Conservation (phyloP, 2,797 vertebrate genomes). For the Syndactyla subalaris region DNA sequence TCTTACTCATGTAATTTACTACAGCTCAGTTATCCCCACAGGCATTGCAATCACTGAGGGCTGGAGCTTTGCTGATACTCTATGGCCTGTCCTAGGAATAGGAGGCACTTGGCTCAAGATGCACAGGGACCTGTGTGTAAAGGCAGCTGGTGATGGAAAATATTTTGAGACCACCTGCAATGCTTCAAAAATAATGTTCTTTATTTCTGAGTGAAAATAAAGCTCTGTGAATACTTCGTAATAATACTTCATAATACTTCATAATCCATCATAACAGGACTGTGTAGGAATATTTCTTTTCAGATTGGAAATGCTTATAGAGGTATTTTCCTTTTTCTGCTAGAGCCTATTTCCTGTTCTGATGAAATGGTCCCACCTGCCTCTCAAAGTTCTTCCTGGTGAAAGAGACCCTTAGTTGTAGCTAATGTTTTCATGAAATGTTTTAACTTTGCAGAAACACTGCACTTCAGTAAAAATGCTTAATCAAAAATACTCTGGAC, state of each 20-base stretch:
- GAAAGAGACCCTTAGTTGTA: neutral
- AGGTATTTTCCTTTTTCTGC: neutral
- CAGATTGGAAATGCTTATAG: neutral
- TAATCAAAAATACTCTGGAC: neutral
- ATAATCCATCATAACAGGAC: neutral
- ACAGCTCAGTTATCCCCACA: neutral
- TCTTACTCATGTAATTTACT: neutral
- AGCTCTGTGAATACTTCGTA: neutral
- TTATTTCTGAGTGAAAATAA: neutral
- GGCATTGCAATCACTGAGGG: neutral
- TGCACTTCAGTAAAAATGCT: neutral
- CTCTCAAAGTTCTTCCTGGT: neutral
- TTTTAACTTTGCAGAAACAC: neutral
- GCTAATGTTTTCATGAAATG: neutral
- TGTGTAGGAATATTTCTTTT: neutral
- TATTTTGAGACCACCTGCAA: neutral
- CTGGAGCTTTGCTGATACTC: neutral
- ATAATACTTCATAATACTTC: too few species aligned
- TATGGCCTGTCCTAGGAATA: neutral
- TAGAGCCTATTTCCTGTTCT: neutral
- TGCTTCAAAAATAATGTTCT: neutral
- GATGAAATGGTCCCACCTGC: neutral
- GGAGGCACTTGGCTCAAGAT: neutral
- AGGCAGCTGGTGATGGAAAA: neutral
- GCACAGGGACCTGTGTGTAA: neutral